A percentile compares a stretch with the other conserved stretches of the same genome.
phyloP scores from a whole-genome alignment of 53 echinoderm and acorn worm species.

The Echinometra lucunter region DNA sequence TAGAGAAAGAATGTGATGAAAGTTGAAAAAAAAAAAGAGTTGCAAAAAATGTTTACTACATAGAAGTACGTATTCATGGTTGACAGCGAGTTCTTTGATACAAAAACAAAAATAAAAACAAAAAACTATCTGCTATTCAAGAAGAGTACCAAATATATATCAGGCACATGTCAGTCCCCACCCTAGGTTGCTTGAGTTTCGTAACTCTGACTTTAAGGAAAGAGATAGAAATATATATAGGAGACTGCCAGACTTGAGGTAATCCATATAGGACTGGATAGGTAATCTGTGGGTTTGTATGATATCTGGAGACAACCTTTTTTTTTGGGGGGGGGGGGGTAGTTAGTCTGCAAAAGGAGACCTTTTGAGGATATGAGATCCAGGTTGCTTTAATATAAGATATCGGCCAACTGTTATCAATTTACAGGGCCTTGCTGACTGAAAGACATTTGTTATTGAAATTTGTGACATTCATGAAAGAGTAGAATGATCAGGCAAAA shows the following conservation, averaged over 20 bases:
- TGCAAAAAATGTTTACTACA: too few species aligned
- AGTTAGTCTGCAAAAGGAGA: neutral
- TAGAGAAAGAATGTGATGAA: too few species aligned
- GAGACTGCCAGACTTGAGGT: constrained; percentile 1
- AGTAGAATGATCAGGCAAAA: too few species aligned
- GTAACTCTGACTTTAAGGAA: neutral
- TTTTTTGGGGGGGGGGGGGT: too few species aligned
- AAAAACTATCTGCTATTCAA: neutral
- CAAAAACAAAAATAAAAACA: too few species aligned
- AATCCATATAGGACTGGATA: neutral
- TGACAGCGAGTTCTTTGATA: neutral
- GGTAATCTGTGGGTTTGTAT: neutral
- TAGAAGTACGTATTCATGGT: neutral
- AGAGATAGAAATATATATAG: neutral
- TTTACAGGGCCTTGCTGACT: neutral
- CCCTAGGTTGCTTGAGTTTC: neutral
- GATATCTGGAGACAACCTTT: neutral
- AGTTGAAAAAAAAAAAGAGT: too few species aligned
- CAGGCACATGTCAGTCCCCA: neutral
- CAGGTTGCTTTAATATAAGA: neutral
- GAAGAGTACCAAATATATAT: neutral
- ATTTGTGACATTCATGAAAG: neutral
- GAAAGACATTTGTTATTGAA: too few species aligned
- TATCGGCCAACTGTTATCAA: neutral
- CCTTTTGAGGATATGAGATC: neutral